Conservation (phyloP, 2,113 vertebrate species). For the Phaetusa simplex region DNA sequence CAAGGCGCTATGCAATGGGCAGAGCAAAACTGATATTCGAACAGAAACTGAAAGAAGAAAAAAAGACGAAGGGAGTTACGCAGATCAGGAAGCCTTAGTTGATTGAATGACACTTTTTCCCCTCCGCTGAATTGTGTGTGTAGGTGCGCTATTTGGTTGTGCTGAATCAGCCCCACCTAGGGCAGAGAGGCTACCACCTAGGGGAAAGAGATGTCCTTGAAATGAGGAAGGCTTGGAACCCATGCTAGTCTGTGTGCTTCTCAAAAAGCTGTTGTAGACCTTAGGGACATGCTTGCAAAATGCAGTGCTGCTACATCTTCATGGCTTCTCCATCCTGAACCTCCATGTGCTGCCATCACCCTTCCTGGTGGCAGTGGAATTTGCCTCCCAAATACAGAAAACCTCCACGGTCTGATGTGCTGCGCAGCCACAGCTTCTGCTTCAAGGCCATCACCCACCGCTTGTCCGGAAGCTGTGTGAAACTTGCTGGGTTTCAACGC, state of each 20-base stretch:
- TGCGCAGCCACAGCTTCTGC: not conserved
- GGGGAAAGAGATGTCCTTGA: not conserved
- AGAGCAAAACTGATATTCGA: not conserved
- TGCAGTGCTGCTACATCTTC: not conserved
- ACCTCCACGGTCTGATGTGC: not conserved
- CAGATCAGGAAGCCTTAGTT: not conserved
- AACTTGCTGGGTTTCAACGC: not conserved
- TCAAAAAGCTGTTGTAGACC: not conserved
- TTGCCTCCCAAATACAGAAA: not conserved
- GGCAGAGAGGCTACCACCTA: not conserved
- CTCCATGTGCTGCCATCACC: not conserved
- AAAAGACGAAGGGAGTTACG: not conserved
- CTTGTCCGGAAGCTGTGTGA: not conserved
- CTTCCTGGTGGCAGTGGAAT: not conserved
- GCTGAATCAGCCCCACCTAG: not conserved
- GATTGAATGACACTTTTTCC: not conserved
- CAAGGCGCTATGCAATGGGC: not conserved
- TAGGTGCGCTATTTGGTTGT: not conserved
- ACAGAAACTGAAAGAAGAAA: not conserved
- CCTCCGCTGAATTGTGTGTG: not conserved
- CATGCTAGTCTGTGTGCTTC: rapidly evolving
- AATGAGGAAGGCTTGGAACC: not conserved
- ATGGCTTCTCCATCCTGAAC: not conserved
- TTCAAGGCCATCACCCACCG: not conserved
- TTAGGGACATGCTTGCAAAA: not conserved